Percentiles rank a stretch among this genome's conserved stretches.
phyloP scores from a whole-genome alignment of 2,113 vertebrate genomes.

The Oriolus oriolus region DNA sequence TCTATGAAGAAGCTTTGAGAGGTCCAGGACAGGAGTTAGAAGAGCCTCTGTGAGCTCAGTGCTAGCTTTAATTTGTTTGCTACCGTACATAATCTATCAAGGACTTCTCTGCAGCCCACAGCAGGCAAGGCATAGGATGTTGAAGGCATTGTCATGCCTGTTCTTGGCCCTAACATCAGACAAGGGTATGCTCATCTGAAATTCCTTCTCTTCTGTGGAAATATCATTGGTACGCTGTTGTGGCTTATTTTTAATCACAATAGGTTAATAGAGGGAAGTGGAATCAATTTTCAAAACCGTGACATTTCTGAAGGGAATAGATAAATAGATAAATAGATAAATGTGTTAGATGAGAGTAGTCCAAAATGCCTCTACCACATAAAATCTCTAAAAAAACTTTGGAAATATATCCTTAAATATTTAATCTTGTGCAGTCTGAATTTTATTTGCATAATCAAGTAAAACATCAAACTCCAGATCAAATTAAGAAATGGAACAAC shows the following conservation, averaged over 20 bases:
- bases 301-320: not conserved
- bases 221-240: not conserved
- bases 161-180: not conserved
- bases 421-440: not conserved
- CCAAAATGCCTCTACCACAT: not conserved
- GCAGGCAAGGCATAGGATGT: not conserved
- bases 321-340: not conserved
- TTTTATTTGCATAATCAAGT: not conserved
- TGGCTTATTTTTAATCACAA: not conserved
- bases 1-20: not conserved
- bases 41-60: not conserved
- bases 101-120: not conserved
- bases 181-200: not conserved
- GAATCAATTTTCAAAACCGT: not conserved
- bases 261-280: not conserved
- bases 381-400: not conserved
- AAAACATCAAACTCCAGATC: not conserved
- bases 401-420: not conserved
- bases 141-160: not conserved
- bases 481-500: not conserved
- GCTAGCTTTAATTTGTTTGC: not conserved
- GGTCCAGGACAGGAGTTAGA: not conserved
- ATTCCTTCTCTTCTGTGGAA: not conserved
- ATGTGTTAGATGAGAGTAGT: not conserved
- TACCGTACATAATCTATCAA: not conserved